Conservation (phyloP, 2,113 vertebrate species). For the Onychostruthus taczanowskii region DNA sequence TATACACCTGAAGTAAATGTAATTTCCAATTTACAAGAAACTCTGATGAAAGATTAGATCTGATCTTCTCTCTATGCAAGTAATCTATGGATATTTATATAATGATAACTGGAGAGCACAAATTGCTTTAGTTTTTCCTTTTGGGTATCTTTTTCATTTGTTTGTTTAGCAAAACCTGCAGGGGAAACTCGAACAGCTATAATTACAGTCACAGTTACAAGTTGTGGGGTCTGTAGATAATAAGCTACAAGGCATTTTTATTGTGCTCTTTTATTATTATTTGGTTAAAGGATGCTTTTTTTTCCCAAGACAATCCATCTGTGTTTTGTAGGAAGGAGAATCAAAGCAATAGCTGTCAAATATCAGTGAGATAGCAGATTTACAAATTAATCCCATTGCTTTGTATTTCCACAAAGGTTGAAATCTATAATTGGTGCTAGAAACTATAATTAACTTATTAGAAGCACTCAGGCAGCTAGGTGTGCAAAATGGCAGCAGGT, state of each 20-base stretch:
- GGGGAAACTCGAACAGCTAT: conserved; percentile 55
- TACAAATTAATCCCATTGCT: conserved; percentile 78
- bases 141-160: conserved; percentile 72
- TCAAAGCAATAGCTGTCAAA: conserved; percentile 64
- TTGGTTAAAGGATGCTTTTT: conserved; percentile 56
- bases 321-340: conserved; percentile 56
- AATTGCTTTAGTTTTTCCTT: conserved; percentile 77
- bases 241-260: conserved; percentile 64
- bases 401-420: conserved; percentile 60
- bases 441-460: conserved; percentile 72
- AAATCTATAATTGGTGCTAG: conserved; percentile 68
- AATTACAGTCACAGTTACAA: conserved; percentile 62
- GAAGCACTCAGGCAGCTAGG: not conserved
- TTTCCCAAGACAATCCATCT: conserved; percentile 59
- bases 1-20: conserved; percentile 70
- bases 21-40: conserved; percentile 72
- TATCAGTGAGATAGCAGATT: conserved; percentile 63
- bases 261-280: conserved; percentile 59
- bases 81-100: conserved; percentile 68
- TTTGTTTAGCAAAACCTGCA: conserved; percentile 63
- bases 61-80: conserved; percentile 65
- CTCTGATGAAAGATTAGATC: conserved; percentile 71
- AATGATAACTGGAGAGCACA: conserved; percentile 64
- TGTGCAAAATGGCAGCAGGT: conserved; percentile 31
- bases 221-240: conserved; percentile 58